Evolutionary conservation across 2,113 vertebrate genomes (phyloP), one percentile per base, ranked within the genome.

Genomic region (Grus americana): DNA sequence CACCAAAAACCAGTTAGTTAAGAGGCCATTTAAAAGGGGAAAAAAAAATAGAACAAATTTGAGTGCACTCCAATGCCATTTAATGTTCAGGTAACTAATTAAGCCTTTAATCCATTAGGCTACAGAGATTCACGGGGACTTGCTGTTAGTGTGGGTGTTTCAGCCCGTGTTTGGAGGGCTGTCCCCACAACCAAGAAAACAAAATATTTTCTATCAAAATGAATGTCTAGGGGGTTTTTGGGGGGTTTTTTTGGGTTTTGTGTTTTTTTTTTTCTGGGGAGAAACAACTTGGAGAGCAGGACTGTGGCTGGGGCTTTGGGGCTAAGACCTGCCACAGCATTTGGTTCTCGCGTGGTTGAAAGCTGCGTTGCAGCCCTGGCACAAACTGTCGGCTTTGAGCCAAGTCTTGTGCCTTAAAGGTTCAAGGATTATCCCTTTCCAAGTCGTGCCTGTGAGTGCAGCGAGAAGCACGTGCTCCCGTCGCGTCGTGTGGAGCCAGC

Each of bases 51-150:
- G 26, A 84, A 68, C 34, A 73, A 49, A 47, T 79, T 84, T 96
- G 70, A 46, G 29, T 40, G 15, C 10, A 5, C 47, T 92, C 21
- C 18, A 40, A 15, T 52, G 67, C n/a, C 85, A 44, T 76, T 92
- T 94, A 88, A 95, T 78, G 62, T 79, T 73, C 49, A 90, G 85
- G 85, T 93, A 76, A 49, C 85, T 90, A 87, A 87, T 93, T 92
- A 94, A 93, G 49, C 36, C 47, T 70, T 78, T 82, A 58, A 88
- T 94, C 62, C 26, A 29, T 91, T 49, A 92, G 81, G 29, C 62
- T 18, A 5, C 2, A 6, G 10, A 26, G 57, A 63, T 61, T 86
- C 91, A 23, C 0, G 4, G 66, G 38, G 90, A 86, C 24, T 52
- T 79, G 46, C 57, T 92, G 27, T 58, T 72, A 47, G n/a, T 49